Evolutionary conservation across 2,888 invertebrate genomes (phyloP).

Genomic region (Neocrepidodera transversa): DNA sequence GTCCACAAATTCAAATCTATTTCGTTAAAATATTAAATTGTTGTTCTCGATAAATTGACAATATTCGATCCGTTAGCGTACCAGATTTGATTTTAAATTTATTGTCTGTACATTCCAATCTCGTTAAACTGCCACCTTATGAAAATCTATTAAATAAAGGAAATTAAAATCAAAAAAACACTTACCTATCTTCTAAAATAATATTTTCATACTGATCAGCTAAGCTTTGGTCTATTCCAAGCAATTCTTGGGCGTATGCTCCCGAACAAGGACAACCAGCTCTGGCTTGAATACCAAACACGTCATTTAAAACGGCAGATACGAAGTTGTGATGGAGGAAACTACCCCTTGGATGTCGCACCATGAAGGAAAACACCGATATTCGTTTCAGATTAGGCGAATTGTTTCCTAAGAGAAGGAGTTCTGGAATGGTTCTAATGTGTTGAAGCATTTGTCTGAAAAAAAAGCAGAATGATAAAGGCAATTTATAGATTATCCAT

Average conservation of each 20-base stretch:
- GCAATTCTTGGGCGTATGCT: conserved; percentile 82
- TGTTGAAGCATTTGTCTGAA: conserved; percentile 80
- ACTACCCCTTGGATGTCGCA: conserved; percentile 80
- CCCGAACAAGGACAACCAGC: conserved; percentile 84
- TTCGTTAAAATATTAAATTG: no score
- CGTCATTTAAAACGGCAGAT: conserved; percentile 85
- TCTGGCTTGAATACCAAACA: conserved; percentile 88
- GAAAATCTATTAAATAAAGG: no score
- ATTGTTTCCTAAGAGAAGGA: conserved; percentile 77
- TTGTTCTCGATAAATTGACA: no score
- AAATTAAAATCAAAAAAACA: no score
- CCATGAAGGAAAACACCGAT: conserved; percentile 86
- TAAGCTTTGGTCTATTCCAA: conserved; percentile 81
- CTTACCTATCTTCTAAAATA: conserved; percentile 68
- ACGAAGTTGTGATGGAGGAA: conserved; percentile 91
- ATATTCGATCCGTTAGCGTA: no score
- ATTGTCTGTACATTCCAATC: no score
- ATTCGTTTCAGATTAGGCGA: conserved; percentile 73
- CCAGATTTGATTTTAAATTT: no score
- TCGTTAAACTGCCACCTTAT: no score
- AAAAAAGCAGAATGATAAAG: conserved; percentile 49
- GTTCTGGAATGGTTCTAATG: conserved; percentile 78
- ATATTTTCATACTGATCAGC: conserved; percentile 78
- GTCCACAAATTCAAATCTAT: no score
- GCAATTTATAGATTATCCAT: no score